A percentile compares a stretch with the other conserved stretches of the same genome.
These are phyloP conservation scores for Drosophila miranda DNA, from an alignment of 1,140 invertebrate species.

Conservation along the genomic window DNA sequence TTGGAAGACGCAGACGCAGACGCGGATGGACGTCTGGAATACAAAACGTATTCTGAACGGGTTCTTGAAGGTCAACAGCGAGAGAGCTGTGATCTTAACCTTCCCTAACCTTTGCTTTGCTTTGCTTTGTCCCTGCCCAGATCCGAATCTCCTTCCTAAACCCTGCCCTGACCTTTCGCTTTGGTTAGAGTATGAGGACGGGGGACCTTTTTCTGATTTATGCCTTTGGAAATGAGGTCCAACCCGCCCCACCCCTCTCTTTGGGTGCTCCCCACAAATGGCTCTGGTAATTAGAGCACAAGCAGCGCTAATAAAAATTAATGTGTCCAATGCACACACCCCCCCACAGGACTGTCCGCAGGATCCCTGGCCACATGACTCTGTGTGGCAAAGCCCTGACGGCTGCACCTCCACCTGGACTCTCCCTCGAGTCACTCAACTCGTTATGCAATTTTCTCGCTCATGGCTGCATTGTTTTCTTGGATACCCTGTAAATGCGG, in stretches of 20 bases:
- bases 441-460: slow-evolving; percentile 70
- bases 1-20: too few species aligned
- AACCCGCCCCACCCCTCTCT: neutral
- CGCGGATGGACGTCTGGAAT: too few species aligned
- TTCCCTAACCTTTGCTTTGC: too few species aligned
- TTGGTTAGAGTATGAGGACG: neutral
- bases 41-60: too few species aligned
- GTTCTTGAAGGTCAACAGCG: too few species aligned
- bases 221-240: slow-evolving; percentile 9
- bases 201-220: slow-evolving; percentile 23
- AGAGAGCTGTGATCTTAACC: too few species aligned
- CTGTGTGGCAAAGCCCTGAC: slow-evolving; percentile 43
- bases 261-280: slow-evolving; percentile 28
- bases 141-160: too few species aligned
- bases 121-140: too few species aligned
- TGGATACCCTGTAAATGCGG: too few species aligned
- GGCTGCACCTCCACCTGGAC: neutral
- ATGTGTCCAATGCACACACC: slow-evolving; percentile 39
- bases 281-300: slow-evolving; percentile 50
- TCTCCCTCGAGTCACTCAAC: slow-evolving; percentile 36
- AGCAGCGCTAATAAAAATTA: slow-evolving; percentile 63
- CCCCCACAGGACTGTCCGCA: slow-evolving; percentile 11
- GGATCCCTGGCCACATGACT: slow-evolving; percentile 37
- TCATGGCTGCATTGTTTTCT: slow-evolving; percentile 45
- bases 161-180: too few species aligned